These are phyloP conservation scores for Oostethus manadensis DNA, from an alignment of 2,113 vertebrate species.

Conservation along the genomic window DNA sequence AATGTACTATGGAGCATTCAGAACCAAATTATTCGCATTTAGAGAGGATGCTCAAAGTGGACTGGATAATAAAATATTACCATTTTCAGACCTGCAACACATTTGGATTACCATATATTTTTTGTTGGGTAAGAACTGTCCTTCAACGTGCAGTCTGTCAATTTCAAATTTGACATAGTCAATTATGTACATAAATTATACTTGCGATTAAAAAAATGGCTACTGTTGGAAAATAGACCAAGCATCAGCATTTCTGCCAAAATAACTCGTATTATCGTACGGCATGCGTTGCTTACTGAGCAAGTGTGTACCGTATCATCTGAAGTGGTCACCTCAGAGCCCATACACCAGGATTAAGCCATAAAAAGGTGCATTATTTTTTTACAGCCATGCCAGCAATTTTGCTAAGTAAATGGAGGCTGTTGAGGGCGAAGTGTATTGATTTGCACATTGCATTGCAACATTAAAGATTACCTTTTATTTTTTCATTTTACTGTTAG, in stretches of 20 bases:
- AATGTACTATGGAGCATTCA: neutral
- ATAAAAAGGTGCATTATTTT: neutral
- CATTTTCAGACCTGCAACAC: neutral
- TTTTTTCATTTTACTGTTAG: too few relatives aligned
- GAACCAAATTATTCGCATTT: neutral
- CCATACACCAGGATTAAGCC: neutral
- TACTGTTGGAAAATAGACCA: neutral
- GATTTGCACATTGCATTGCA: slow-evolving; percentile 1
- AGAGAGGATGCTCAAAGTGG: neutral
- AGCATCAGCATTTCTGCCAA: neutral
- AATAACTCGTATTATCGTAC: neutral
- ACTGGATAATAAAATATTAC: neutral
- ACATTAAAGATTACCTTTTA: too few relatives aligned
- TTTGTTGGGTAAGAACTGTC: neutral
- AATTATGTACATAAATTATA: neutral
- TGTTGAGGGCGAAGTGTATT: slow-evolving; percentile 1
- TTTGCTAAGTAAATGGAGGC: neutral
- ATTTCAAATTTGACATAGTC: neutral
- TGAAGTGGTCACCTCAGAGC: neutral
- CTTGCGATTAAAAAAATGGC: neutral
- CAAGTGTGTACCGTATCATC: slow-evolving; percentile 1
- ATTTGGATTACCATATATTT: slow-evolving; percentile 2
- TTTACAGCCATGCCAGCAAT: neutral
- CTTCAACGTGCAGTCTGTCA: neutral
- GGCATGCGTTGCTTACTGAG: neutral